These are phyloP conservation scores for Siderastrea radians DNA, from an alignment of 92 coral and sea anemone species.

Conservation along the genomic window DNA sequence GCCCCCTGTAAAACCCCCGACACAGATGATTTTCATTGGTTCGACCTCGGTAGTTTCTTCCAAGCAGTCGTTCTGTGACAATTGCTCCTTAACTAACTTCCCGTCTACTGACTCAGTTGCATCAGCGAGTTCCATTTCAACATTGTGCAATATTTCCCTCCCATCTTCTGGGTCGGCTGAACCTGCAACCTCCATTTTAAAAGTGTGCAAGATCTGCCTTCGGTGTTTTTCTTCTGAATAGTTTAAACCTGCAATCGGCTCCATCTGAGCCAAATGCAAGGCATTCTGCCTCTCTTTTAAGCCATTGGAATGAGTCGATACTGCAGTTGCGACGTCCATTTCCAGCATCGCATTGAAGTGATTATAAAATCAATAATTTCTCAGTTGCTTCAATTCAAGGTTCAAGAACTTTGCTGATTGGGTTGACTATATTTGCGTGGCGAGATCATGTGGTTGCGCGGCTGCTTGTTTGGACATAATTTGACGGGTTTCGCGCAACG, in stretches of 20 bases:
- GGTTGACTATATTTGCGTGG: too few relatives aligned
- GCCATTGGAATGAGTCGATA: background rate
- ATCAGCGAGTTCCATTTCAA: constrained; percentile 15
- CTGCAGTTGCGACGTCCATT: background rate
- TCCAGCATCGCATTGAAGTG: background rate
- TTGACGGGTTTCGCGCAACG: too few relatives aligned
- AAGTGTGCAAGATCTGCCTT: background rate
- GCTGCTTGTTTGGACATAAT: too few relatives aligned
- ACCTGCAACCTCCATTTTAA: background rate
- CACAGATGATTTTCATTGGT: constrained; percentile 71
- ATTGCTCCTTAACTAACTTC: background rate
- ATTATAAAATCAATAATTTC: background rate
- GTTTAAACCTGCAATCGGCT: background rate
- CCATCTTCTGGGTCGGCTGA: background rate
- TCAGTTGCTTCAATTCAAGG: background rate
- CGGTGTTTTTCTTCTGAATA: background rate
- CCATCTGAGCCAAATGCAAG: too few relatives aligned
- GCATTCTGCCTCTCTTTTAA: too few relatives aligned
- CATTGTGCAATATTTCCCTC: background rate
- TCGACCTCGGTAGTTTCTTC: constrained; percentile 21
- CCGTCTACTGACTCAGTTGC: constrained; percentile 5
- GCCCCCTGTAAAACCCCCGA: constrained; percentile 68
- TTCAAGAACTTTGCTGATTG: background rate
- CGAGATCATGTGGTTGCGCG: too few relatives aligned
- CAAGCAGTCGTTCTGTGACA: constrained; percentile 22